Conservation (phyloP, 2,113 vertebrate species). For the Oxyruncus cristatus region DNA sequence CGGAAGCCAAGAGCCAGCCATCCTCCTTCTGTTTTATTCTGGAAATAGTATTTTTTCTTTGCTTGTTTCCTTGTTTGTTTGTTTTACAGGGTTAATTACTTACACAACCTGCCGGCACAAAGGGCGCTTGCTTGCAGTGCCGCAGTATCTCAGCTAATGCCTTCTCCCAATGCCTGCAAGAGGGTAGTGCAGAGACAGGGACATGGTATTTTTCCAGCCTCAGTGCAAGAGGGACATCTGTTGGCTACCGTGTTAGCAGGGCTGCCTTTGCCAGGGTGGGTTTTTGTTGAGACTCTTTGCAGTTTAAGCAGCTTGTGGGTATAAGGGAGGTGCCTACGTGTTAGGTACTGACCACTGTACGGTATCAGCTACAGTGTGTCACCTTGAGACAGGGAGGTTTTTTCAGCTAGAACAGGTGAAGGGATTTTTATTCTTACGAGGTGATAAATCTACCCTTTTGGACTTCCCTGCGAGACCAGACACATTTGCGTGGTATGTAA, state of each 20-base stretch:
- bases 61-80: too few relatives aligned
- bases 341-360: not conserved
- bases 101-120: rapidly evolving
- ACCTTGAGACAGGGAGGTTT: not conserved
- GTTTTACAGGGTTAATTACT: not conserved
- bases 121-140: not conserved
- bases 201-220: not conserved
- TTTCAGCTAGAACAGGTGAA: rapidly evolving
- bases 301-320: not conserved
- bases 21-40: not conserved
- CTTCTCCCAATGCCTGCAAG: not conserved
- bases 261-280: not conserved
- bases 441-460: not conserved
- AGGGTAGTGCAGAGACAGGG: not conserved
- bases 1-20: not conserved
- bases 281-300: not conserved
- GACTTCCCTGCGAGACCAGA: not conserved
- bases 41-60: not conserved
- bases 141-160: not conserved
- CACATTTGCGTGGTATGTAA: not conserved
- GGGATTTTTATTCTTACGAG: not conserved
- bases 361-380: not conserved
- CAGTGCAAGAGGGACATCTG: conserved; percentile 46
- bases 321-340: not conserved
- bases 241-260: not conserved